Base-by-base conservation (phyloP, 2,888 invertebrate species). In the Bursaphelenchus okinawaensis region DNA sequence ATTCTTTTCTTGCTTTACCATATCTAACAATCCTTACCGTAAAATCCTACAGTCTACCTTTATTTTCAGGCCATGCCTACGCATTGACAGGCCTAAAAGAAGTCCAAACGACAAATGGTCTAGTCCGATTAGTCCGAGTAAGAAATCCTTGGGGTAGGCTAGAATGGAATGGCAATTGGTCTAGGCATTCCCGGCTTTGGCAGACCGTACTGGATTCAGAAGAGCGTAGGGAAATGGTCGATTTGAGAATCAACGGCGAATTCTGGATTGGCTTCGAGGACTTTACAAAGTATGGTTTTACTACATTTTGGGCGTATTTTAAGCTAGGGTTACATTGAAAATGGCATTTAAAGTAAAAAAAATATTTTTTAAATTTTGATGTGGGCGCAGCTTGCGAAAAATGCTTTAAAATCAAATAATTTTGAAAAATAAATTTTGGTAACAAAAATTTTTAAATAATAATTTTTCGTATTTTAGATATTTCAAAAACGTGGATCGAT, bases 111-210 rank as follows among this genome's bases (percentile, higher is more conserved):
- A 9, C 9, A 54, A 27, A 59, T 23, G 50, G 60, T 12, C 20
- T n/a, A 1, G 20, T n/a, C 3, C 50, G 60, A 1, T 24, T 59
- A 1, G 12, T 59, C 50, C 60, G 60, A 12, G 50, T 59, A 3
- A 19, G 60, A 61, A 59, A 59, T 40, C 60, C 60, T 1, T 59
- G 60, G 60, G 60, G 60, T 55, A 19, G 60, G 19, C n/a, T 59
- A n/a, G 60, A 59, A 29, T 59, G 60, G 60, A 54, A 31, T n/a
- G 60, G 60, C 3, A 50, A 22, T 19, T 59, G 60, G 60, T 22
- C 60, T 3, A 20, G 24, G 22, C 12, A 16, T 12, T 26, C 60
- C 3, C 1, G 4, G 24, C 22, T 24, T n/a, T 59, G 60, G 60
- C n/a, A 22, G 4, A 59, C 51, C 31, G 60, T 59, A 1, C 19